phyloP scores from a whole-genome alignment of 2,113 vertebrate species.

The Hystrix cristata region DNA sequence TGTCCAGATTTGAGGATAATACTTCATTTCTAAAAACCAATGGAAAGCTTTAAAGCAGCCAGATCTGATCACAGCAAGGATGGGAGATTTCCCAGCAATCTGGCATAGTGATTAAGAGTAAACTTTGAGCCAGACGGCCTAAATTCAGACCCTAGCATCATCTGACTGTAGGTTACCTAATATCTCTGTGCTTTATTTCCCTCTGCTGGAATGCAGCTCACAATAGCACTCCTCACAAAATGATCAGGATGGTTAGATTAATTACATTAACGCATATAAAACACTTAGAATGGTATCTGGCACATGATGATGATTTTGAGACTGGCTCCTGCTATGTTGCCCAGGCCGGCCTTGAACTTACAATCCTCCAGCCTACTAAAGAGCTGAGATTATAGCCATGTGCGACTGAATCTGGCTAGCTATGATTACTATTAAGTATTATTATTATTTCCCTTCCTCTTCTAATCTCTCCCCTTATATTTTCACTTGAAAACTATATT shows the following conservation, averaged over 20 bases:
- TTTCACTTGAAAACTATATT: slow-evolving; percentile 67
- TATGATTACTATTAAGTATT: not conserved
- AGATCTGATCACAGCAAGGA: not conserved
- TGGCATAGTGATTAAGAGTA: not conserved
- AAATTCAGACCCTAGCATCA: not conserved
- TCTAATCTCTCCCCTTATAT: slow-evolving; percentile 57
- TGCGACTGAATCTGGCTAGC: too few relatives aligned
- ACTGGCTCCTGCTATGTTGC: not conserved
- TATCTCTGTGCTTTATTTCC: not conserved
- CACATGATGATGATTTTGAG: not conserved
- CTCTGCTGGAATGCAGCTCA: not conserved
- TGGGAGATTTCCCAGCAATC: not conserved
- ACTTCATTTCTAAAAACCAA: slow-evolving; percentile 53
- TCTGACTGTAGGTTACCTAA: not conserved
- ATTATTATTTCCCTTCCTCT: not conserved
- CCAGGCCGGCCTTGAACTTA: not conserved
- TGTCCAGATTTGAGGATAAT: not conserved
- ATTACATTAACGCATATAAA: not conserved
- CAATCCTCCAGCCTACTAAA: not conserved
- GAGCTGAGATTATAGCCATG: not conserved
- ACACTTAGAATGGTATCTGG: not conserved
- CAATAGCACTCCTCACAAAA: slow-evolving; percentile 45
- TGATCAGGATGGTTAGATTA: not conserved
- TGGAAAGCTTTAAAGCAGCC: slow-evolving; percentile 44
- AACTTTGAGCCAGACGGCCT: not conserved